phyloP scores from a whole-genome alignment of 2,888 invertebrate species.

The Agrypnus murinus region DNA sequence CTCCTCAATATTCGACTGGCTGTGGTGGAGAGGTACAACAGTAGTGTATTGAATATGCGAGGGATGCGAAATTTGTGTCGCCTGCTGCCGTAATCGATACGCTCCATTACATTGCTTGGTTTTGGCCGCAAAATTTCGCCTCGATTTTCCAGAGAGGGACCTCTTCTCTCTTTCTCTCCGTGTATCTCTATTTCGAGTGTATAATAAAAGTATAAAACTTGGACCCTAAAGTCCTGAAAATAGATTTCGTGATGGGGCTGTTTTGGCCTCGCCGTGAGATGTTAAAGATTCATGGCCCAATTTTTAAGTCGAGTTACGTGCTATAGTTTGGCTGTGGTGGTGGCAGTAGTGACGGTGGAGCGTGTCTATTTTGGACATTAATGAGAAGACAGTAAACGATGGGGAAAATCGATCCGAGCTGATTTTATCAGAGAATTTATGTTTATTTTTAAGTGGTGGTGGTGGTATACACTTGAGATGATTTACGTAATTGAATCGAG shows the following conservation, averaged over 20 bases:
- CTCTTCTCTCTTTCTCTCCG: no score
- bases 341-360: not conserved
- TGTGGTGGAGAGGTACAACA: no score
- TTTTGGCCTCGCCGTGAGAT: not conserved
- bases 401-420: not conserved
- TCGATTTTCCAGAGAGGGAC: no score
- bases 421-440: not conserved
- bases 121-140: not conserved
- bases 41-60: slow-evolving; percentile 12
- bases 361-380: slow-evolving; percentile 19
- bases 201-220: not conserved
- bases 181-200: no score
- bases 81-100: slow-evolving; percentile 19
- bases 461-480: not conserved
- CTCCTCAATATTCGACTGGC: no score
- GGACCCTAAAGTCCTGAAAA: not conserved
- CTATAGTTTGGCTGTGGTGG: not conserved
- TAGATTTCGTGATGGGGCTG: slow-evolving; percentile 24
- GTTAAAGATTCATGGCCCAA: slow-evolving; percentile 19
- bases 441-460: not conserved
- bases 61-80: slow-evolving; percentile 21
- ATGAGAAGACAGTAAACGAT: not conserved
- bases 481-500: not conserved
- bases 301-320: slow-evolving; percentile 14
- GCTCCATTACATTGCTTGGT: slow-evolving; percentile 4